Percentiles rank a stretch among this genome's conserved stretches.
These are phyloP conservation scores for Pseudopodoces humilis DNA, from an alignment of 2,113 vertebrate species.

Conservation along the genomic window DNA sequence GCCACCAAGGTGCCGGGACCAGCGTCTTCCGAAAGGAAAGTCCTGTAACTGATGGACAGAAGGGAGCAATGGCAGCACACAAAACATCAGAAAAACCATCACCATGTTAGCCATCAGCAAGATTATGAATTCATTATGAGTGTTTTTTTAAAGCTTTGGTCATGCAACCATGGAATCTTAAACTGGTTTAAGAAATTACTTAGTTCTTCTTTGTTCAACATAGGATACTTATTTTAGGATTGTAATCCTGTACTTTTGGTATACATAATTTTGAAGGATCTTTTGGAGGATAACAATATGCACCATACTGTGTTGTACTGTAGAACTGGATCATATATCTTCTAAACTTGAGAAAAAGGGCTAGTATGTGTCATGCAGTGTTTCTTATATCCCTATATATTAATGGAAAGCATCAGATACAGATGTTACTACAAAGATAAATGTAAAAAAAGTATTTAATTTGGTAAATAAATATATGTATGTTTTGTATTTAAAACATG, in stretches of 20 bases:
- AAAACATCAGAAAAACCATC: not conserved
- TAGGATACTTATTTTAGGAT: not conserved
- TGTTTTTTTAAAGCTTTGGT: not conserved
- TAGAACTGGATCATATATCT: not conserved
- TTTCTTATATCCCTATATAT: not conserved
- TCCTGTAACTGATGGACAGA: constrained; percentile 79
- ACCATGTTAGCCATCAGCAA: not conserved
- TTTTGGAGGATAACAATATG: not conserved
- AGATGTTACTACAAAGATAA: not conserved
- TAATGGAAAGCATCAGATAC: not conserved
- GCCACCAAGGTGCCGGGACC: constrained; percentile 87
- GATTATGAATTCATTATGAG: not conserved
- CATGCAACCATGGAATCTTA: not conserved
- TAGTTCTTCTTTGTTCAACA: not conserved
- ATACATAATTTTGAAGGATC: not conserved
- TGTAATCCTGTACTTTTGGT: not conserved
- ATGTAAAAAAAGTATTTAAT: not conserved
- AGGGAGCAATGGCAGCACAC: not conserved
- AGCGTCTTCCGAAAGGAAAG: constrained; percentile 89
- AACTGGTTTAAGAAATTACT: not conserved
- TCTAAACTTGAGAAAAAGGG: not conserved
- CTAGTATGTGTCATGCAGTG: not conserved
- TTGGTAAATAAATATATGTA: not conserved
- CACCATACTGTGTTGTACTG: not conserved
- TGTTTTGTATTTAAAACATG: not conserved